Evolutionary conservation across 2,797 vertebrate genomes (phyloP), one percentile per base, ranked within the genome.

Genomic region (Atherinosoma microstoma): DNA sequence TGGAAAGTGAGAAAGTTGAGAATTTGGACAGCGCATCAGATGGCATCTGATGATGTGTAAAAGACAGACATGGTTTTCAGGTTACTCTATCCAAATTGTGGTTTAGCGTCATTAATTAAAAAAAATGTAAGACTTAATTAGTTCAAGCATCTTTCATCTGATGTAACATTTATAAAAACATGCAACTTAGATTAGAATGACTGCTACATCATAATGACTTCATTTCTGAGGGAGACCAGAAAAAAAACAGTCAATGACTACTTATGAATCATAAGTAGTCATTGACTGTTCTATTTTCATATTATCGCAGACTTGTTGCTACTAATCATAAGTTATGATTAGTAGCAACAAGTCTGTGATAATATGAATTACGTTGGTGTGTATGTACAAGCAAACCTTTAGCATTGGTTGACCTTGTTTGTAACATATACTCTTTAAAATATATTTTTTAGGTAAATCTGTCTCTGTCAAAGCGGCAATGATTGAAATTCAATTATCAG

Each of bases 401-500:
- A 60, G 47, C 42, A 67, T 72, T 61, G 66, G 69, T 82, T 79
- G 78, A 80, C 76, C 61, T 32, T 56, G 12, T n/a, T 16, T 79
- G 64, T 73, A 45, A 84, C 67, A 78, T 66, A 75, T 73, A 42
- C 67, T 79, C 75, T 71, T 80, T 68, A 77, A 56, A 75, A 64
- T 35, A 27, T 22, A 32, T 76, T 71, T 64, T 62, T 71, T 73
- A 60, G 82, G 65, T 42, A 45, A 60, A 84, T 84, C 70, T 73
- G 82, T 80, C 56, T n/a, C 64, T 69, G 53, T 76, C 83, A 42
- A 65, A 73, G 70, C 42, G 60, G 32, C 6, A 6, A 32, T 32
- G 32, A 32, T 27, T 27, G 24, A 6, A 32, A 6, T 32, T 74
- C 6, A 4, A 61, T 61, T 2, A 18, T 20, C 6, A 16, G 16